These are phyloP conservation scores for Pristionchus arcanus DNA, from an alignment of 2,888 invertebrate species.

Conservation along the genomic window DNA sequence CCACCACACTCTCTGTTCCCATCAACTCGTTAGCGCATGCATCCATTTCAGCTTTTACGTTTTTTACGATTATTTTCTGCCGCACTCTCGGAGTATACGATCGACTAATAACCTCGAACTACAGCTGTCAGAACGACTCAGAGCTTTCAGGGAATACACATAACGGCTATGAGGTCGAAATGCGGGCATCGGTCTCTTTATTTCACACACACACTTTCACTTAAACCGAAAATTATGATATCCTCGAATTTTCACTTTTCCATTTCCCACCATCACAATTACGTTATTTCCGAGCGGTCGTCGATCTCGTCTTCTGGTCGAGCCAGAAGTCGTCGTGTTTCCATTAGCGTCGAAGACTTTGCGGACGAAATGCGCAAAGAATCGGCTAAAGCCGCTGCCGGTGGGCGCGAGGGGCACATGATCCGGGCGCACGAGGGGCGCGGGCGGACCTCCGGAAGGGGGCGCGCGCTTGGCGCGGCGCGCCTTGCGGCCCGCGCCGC, in stretches of 20 bases:
- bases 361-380: constrained; percentile 67
- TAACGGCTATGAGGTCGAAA: no score
- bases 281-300: constrained; percentile 36
- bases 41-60: not conserved
- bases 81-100: not conserved
- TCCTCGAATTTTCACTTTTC: not conserved
- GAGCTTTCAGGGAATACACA: no score
- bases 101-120: not conserved
- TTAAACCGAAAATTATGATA: no score
- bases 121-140: no score
- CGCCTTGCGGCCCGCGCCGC: constrained; percentile 57
- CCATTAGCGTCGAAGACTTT: constrained; percentile 66
- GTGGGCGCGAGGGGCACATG: constrained; percentile 54
- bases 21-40: not conserved
- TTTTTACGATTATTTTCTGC: not conserved
- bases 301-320: constrained; percentile 23
- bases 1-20: constrained; percentile 34
- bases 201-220: no score
- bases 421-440: constrained; percentile 17
- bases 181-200: no score
- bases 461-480: not conserved
- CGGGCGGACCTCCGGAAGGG: not conserved
- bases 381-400: constrained; percentile 57
- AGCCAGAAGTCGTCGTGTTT: constrained; percentile 39
- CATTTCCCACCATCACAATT: not conserved